Conservation (phyloP, 2,113 vertebrate genomes). For the Silurus asotus region DNA sequence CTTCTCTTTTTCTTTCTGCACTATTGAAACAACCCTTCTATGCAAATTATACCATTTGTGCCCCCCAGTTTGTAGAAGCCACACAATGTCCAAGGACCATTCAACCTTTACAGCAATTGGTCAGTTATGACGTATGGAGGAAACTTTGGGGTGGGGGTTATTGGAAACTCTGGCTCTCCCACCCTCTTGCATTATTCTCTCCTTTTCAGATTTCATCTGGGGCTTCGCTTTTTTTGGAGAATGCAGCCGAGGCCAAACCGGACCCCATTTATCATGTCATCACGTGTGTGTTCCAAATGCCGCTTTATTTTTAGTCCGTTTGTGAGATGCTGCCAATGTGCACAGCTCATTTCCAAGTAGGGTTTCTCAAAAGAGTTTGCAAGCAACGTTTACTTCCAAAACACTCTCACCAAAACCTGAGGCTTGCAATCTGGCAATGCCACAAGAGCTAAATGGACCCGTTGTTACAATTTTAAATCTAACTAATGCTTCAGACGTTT, state of each 20-base stretch:
- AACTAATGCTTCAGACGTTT: not conserved
- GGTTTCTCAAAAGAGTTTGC: not conserved
- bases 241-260: not conserved
- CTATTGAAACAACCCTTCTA: constrained; percentile 10
- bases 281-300: constrained; percentile 6
- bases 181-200: not conserved
- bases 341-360: constrained; percentile 11
- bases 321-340: not conserved
- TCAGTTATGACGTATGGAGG: not conserved
- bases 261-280: constrained; percentile 29
- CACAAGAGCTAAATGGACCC: not conserved
- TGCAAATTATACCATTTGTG: not conserved
- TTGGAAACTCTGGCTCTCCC: not conserved
- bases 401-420: not conserved
- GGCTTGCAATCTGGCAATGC: not conserved
- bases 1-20: not conserved
- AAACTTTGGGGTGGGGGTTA: not conserved
- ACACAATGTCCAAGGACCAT: not conserved
- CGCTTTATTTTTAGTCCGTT: constrained; percentile 29
- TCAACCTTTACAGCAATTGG: not conserved
- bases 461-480: not conserved
- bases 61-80: too few relatives aligned
- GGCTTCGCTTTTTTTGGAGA: not conserved
- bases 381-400: not conserved
- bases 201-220: not conserved